Evolutionary conservation across 2,888 invertebrate species (phyloP).

Genomic region (Agonopterix subpropinquella): DNA sequence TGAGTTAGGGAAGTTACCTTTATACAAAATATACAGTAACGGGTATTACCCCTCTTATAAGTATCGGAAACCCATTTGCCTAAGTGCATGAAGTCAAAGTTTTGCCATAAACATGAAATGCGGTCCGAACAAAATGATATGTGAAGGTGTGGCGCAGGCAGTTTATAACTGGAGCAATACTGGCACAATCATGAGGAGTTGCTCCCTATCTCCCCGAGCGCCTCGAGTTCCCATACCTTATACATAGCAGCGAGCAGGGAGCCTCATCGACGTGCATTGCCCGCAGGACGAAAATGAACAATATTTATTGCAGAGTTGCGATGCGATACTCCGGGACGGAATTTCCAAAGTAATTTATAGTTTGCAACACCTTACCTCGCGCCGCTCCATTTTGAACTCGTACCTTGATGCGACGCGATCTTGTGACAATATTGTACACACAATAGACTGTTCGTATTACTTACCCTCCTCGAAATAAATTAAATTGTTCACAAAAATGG

Average conservation of each 20-base stretch:
- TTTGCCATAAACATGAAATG: constrained; percentile 73
- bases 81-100: constrained; percentile 73
- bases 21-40: constrained; percentile 49
- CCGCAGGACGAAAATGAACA: constrained; percentile 63
- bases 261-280: constrained; percentile 47
- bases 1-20: constrained; percentile 27
- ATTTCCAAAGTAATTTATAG: constrained; percentile 67
- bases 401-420: constrained; percentile 5
- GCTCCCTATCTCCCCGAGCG: constrained; percentile 23
- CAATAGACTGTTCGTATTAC: not conserved
- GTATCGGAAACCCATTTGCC: constrained; percentile 73
- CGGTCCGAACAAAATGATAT: constrained; percentile 60
- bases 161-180: constrained; percentile 5
- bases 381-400: constrained; percentile 13
- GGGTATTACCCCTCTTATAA: constrained; percentile 54
- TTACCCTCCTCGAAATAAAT: not conserved
- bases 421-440: constrained; percentile 1
- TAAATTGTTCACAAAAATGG: not conserved
- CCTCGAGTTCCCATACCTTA: constrained; percentile 5
- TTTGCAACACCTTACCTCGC: constrained; percentile 49
- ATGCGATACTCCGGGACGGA: constrained; percentile 53
- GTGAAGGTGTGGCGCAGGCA: constrained; percentile 50
- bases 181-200: constrained; percentile 24
- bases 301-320: constrained; percentile 60
- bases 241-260: constrained; percentile 7